Base-by-base conservation (phyloP, 2,888 invertebrate species). In the Pseudanteris insignis region DNA sequence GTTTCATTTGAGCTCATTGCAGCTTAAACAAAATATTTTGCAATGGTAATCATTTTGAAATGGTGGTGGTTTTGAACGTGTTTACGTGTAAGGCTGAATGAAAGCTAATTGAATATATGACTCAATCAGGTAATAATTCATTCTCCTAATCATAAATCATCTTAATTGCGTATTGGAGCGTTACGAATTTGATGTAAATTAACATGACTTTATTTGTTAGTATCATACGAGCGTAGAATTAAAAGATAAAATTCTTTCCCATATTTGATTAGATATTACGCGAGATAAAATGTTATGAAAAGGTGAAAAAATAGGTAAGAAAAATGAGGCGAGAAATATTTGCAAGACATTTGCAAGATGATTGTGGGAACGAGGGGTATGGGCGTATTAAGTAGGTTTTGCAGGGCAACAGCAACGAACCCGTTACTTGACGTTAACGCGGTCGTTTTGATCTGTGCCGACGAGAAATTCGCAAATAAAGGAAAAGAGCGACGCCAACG, bases 391-490 rank as follows among this genome's bases (percentile, higher is more conserved):
- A 58, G 54, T 55, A 54, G 55, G 50, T 51, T 53, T 51, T 41
- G 11, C 41, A 11, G 48, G 34, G 36, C 29, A 43, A 41, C 32
- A 32, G 46, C 33, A 11, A 34, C 46, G 41, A 46, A 53, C 50
- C 67, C 62, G 67, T 70, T 71, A 69, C 66, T 64, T 57, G 65
- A 64, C 64, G 67, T 69, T 70, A 69, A 67, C 69, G 61, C 66
- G 57, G 65, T 65, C 64, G 63, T 68, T 66, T 64, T 62, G 61
- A 63, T 64, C 60, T 59, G 57, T 59, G 65, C 61, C 55, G 63
- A 62, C 26, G 47, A 46, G 65, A 58, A 63, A 55, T 62, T 46
- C 33, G 21, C 63, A 46, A 60, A 55, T 57, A 55, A 41, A 46
- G 46, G 48, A 51, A 41, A 53, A 51, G 37, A 15, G 64, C 50